Percentiles rank a stretch among this genome's conserved stretches.
phyloP scores from a whole-genome alignment of 2,888 invertebrate genomes.

The Nomada lathburiana region DNA sequence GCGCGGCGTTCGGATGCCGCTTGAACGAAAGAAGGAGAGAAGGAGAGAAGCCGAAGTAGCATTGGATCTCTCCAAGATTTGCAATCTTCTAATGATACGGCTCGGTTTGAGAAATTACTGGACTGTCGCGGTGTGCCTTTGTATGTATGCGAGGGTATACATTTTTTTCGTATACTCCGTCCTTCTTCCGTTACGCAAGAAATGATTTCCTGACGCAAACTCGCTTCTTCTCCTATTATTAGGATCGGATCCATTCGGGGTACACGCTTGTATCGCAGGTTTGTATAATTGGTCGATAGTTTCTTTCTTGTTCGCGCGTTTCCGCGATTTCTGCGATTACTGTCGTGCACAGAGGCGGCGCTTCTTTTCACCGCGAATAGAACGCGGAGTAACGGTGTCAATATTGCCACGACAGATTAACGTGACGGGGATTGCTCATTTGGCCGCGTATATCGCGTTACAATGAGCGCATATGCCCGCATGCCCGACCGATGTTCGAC shows the following conservation, averaged over 20 bases:
- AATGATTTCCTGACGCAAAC: background rate
- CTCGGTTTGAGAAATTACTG: conserved; percentile 69
- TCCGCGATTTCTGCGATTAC: no score
- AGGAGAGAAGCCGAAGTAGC: background rate
- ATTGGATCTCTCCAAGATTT: conserved; percentile 23
- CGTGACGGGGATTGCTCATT: conserved; percentile 39
- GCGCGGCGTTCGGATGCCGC: conserved; percentile 50
- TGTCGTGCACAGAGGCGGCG: no score
- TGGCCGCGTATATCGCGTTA: conserved; percentile 35
- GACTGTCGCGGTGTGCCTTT: conserved; percentile 13
- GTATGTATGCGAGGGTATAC: background rate
- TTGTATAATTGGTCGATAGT: no score
- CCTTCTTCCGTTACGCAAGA: conserved; percentile 9
- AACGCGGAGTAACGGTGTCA: background rate
- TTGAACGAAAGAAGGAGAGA: background rate
- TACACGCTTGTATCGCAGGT: no score
- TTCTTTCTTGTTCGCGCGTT: no score
- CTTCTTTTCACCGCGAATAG: no score
- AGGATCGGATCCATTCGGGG: no score
- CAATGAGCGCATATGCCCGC: conserved; percentile 56
- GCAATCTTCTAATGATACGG: conserved; percentile 71
- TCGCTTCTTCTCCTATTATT: no score
- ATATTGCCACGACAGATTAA: conserved; percentile 25
- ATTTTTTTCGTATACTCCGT: conserved; percentile 1
- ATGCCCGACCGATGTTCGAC: conserved; percentile 41